These are phyloP conservation scores for Coenobita brevimanus DNA, from an alignment of 1,140 invertebrate genomes.

Conservation along the genomic window DNA sequence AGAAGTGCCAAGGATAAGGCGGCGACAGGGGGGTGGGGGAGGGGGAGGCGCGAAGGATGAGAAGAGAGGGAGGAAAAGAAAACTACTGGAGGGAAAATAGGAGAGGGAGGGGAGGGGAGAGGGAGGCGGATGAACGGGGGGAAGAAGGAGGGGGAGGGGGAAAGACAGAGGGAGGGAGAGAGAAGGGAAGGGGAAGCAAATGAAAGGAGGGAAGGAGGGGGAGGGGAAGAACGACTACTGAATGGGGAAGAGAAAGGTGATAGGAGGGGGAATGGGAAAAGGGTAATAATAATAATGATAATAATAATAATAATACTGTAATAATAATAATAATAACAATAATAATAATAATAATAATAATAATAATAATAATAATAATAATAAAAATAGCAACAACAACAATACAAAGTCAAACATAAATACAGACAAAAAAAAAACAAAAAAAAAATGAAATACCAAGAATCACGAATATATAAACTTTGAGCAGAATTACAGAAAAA, in stretches of 20 bases:
- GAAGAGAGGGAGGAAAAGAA: not conserved
- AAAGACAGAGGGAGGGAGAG: not conserved
- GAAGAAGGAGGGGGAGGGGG: not conserved
- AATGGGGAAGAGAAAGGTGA: not conserved
- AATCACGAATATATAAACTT: no score
- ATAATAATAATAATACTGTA: not conserved
- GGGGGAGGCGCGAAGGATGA: not conserved
- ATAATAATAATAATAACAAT: not conserved
- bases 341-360: not conserved
- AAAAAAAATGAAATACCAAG: not conserved
- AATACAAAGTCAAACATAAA: not conserved
- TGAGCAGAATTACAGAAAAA: no score
- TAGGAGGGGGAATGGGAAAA: not conserved
- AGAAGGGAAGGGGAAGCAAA: not conserved
- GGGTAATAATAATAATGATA: not conserved
- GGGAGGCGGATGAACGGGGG: not conserved
- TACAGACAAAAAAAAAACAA: not conserved
- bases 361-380: not conserved
- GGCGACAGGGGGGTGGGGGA: slow-evolving; percentile 2
- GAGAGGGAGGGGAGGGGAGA: not conserved
- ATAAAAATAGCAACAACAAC: not conserved
- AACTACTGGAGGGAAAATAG: not conserved
- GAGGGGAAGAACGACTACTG: not conserved
- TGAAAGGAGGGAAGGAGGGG: not conserved
- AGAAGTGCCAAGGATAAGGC: slow-evolving; percentile 50